These are phyloP conservation scores for Oryzias woworae DNA, from an alignment of 2,113 vertebrate genomes.

Conservation along the genomic window DNA sequence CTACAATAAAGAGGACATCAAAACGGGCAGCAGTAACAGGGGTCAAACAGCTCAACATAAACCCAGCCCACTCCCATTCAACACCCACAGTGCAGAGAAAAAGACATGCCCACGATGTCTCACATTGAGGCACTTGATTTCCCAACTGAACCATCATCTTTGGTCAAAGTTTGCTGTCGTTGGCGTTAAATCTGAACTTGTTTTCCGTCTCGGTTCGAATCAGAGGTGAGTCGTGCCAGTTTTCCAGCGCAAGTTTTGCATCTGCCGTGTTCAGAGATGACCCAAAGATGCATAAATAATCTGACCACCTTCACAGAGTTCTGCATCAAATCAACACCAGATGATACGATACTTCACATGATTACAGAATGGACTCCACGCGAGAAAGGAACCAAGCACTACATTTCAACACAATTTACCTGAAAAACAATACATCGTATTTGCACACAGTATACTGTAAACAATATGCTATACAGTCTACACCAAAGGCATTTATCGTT, in stretches of 20 bases:
- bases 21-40: conserved; percentile 73
- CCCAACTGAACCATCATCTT: conserved; percentile 73
- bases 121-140: conserved; percentile 77
- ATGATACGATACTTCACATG: conserved; percentile 63
- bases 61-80: conserved; percentile 56
- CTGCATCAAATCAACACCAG: conserved; percentile 59
- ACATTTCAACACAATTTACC: conserved; percentile 66
- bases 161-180: conserved; percentile 66
- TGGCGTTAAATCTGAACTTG: conserved; percentile 35
- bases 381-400: conserved; percentile 61
- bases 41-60: conserved; percentile 64
- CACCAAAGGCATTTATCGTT: conserved; percentile 68
- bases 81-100: conserved; percentile 67
- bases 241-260: conserved; percentile 2
- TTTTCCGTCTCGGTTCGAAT: conserved; percentile 24
- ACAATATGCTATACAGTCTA: conserved; percentile 65
- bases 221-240: conserved; percentile 15
- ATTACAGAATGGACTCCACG: conserved; percentile 67
- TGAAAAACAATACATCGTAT: conserved; percentile 66
- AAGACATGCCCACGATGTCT: conserved; percentile 71
- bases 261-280: conserved; percentile 45
- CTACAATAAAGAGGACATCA: conserved; percentile 76
- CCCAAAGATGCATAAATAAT: conserved; percentile 64
- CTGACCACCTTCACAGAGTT: conserved; percentile 55
- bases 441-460: conserved; percentile 63